Base-by-base conservation (phyloP, 2,888 invertebrate genomes). In the Nomada fabriciana region DNA sequence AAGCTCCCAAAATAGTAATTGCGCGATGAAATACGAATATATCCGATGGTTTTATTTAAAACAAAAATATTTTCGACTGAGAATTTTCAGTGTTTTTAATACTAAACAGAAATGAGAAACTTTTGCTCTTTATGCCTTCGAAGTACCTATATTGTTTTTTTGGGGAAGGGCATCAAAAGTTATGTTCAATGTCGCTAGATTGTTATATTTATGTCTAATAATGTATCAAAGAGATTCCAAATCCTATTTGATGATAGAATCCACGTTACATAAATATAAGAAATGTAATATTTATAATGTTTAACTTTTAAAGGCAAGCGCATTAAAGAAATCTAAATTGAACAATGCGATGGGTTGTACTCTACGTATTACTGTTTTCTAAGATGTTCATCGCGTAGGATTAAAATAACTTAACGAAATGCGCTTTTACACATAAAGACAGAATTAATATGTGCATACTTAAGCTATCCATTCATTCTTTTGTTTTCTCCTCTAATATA, bases 191-290 rank as follows among this genome's bases (percentile, higher is more conserved):
- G 25, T 75, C 43, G 50, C 42, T 78, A 64, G 25, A 64, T 75
- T 73, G 50, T 63, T 57, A 20, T 80, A 52, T 47, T 72, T 68
- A 57, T 68, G 23, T 80, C 61, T 47, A 71, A 68, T 79, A 25
- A 47, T 78, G 55, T 72, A 73, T 61, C 29, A 68, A 72, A 79
- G 67, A 64, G 50, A 69, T 57, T 64, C 64, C 25, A 55, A 29
- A 43, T 53, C 42, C 57, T 69, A 13, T 69, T 61, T 50, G 50
- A 36, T 43, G 50, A 23, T 52, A 68, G 52, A 67, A 61, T 53
- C 47, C 63, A 13, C 72, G 73, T 80, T 78, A 73, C 67, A 80
- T 80, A 80, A 80, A 72, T 68, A 29, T 80, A 80, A 78, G 72
- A 65, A 42, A 36, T 61, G 25, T 79, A 70, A 65, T 70, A 67